These are phyloP conservation scores for Vireo griseus DNA, from an alignment of 2,797 vertebrate genomes.

Conservation along the genomic window DNA sequence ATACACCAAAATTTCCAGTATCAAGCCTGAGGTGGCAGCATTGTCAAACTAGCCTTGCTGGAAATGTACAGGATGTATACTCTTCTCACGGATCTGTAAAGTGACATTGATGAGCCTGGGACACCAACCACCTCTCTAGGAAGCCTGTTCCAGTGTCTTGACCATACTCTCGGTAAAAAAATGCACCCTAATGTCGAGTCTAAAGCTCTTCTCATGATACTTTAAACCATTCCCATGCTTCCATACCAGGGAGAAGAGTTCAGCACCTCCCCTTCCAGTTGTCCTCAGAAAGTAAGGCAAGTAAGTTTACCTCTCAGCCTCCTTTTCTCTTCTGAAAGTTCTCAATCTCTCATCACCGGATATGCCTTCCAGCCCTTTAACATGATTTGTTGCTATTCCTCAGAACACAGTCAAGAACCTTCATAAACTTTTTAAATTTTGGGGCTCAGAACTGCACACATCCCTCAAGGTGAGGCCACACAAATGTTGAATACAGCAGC, in stretches of 20 bases:
- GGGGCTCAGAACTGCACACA: not conserved
- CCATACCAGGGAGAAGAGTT: not conserved
- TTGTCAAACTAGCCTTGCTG: not conserved
- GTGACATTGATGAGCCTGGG: not conserved
- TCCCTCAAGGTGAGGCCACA: not conserved
- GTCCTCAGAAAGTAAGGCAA: not conserved
- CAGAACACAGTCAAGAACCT: not conserved
- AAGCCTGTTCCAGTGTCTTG: not conserved
- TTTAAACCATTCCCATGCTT: not conserved
- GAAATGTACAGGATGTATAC: not conserved
- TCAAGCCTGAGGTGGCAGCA: not conserved
- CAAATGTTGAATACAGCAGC: fast-evolving
- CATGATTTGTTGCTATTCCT: not conserved
- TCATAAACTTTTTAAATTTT: not conserved
- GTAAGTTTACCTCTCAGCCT: not conserved
- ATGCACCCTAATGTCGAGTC: not conserved
- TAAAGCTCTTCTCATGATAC: not conserved
- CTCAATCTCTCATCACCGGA: not conserved
- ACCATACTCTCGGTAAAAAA: not conserved
- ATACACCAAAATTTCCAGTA: not conserved
- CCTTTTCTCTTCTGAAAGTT: not conserved
- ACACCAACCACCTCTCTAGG: not conserved
- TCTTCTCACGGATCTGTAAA: not conserved
- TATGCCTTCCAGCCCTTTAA: not conserved
- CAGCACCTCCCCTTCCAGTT: not conserved